Evolutionary conservation across 2,888 invertebrate species (phyloP), one percentile per base, ranked within the genome.

Genomic region (Chalcosyrphus nemorum): DNA sequence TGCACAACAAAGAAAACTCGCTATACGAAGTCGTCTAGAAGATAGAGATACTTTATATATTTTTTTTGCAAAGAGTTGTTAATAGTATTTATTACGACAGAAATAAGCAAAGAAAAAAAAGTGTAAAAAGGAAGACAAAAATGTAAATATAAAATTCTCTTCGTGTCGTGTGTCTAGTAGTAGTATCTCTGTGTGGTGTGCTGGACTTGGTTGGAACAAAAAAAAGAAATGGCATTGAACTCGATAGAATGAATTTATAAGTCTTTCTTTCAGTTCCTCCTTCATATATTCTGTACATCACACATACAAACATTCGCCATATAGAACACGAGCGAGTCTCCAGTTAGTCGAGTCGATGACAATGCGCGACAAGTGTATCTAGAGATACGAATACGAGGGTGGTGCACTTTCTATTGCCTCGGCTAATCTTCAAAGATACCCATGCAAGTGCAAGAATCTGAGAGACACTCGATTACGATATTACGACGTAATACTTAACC

Each of bases 161-260:
- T 4, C 4, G 24, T n/a, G 24, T 24, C 29, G n/a, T 32, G 41
- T 29, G 71, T 66, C 71, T 24, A 24, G 24, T 24, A 24, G 3
- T 2, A 24, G 32, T 71, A 61, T 66, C 76, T 76, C 41, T 43
- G 66, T 57, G 29, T 70, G 56, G 59, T 32, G 59, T 32, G n/a
- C 43, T 35, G 57, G 63, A 70, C 35, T 65, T 38, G 38, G 11
- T 50, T 41, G 2, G 35, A 65, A 32, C 35, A 19, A 68, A 41
- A 35, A 35, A 65, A 45, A 61, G 82, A 77, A 82, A 82, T 82
- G 82, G 82, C 82, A 82, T 82, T 82, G 82, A 82, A 82, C 82
- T 78, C 82, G 68, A 82, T 82, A 78, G 77, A 72, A 4, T 24
- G 68, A 77, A 74, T 68, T 74, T 74, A 72, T 61, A 57, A 74